Percentiles rank a stretch among this genome's conserved stretches.
Conservation (phyloP, 2,113 vertebrate species). For the Desmodus rotundus region DNA sequence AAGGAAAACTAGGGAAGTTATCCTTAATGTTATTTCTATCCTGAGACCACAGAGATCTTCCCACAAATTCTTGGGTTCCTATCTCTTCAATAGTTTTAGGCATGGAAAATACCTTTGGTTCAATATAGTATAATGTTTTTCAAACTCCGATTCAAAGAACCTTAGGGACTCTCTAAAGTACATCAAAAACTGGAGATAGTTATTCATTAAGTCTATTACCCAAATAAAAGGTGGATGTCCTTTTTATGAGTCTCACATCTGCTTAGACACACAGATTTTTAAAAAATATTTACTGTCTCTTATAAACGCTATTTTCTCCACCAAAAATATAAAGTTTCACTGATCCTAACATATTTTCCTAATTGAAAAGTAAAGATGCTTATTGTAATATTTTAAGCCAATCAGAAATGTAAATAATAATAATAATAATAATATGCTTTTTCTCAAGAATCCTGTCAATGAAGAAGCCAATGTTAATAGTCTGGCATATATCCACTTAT, state of each 20-base stretch:
- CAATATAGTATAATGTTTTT: not conserved
- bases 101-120: not conserved
- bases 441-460: not conserved
- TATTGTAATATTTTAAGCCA: not conserved
- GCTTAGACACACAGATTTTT: not conserved
- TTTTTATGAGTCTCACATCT: not conserved
- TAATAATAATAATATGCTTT: fast-evolving
- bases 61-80: not conserved
- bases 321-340: not conserved
- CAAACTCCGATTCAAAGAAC: not conserved
- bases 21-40: not conserved
- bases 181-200: not conserved
- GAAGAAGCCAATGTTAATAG: not conserved
- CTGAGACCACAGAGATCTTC: not conserved
- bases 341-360: not conserved
- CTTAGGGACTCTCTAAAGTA: not conserved
- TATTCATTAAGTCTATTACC: not conserved
- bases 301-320: not conserved
- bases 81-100: not conserved
- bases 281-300: not conserved
- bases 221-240: not conserved
- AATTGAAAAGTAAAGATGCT: not conserved
- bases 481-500: not conserved
- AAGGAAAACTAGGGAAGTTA: not conserved
- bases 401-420: not conserved